Evolutionary conservation across 1,140 invertebrate species (phyloP).

Genomic region (Drosophila cardini): DNA sequence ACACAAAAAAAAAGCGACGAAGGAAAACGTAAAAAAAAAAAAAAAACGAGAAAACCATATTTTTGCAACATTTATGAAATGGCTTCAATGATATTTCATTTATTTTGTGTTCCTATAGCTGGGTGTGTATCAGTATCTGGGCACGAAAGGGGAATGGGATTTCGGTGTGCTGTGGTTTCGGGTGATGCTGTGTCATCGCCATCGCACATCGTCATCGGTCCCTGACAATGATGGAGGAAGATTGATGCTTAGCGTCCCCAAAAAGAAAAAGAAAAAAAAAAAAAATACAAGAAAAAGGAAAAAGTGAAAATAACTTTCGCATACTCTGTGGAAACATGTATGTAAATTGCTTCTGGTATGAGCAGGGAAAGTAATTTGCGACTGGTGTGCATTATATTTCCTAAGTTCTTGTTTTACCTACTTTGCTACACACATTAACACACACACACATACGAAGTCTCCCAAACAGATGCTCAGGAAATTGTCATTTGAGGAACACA

Average conservation of each 20-base stretch:
- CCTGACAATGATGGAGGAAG: constrained; percentile 80
- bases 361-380: constrained; percentile 27
- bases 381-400: constrained; percentile 27
- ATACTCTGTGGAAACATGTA: constrained; percentile 6
- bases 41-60: constrained; percentile 5
- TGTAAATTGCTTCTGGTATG: constrained; percentile 14
- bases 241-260: constrained; percentile 65
- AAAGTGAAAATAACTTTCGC: constrained; percentile 6
- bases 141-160: constrained; percentile 18
- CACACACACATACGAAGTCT: background rate
- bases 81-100: constrained; percentile 77
- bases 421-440: constrained; percentile 6
- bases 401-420: constrained; percentile 19
- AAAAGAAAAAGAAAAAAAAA: constrained; percentile 35
- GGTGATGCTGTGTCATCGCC: constrained; percentile 42
- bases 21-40: background rate
- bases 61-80: constrained; percentile 65
- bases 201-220: constrained; percentile 61
- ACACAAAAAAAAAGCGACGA: background rate
- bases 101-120: constrained; percentile 52
- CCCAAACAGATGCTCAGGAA: background rate
- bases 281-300: constrained; percentile 16
- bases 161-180: constrained; percentile 22
- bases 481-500: constrained; percentile 1
- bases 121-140: background rate